These are phyloP conservation scores for Physella acuta DNA, from an alignment of 1,140 invertebrate genomes.

Conservation along the genomic window DNA sequence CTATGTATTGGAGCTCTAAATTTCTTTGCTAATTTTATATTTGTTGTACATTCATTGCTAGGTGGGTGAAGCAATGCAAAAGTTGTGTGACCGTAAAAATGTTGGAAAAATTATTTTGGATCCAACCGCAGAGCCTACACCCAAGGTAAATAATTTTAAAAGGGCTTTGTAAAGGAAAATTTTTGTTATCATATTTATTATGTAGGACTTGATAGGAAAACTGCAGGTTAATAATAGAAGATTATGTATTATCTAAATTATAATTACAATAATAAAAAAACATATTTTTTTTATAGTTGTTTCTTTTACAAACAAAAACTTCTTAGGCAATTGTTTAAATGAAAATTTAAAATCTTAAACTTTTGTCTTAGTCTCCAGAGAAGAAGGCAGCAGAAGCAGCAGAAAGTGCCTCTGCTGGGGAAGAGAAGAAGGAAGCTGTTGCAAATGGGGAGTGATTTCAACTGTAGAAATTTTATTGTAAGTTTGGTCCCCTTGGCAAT, in stretches of 20 bases:
- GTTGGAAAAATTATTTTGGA: constrained; percentile 85
- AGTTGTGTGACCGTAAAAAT: constrained; percentile 88
- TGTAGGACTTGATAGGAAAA: neutral
- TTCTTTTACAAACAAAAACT: neutral
- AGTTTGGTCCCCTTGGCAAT: too few relatives aligned
- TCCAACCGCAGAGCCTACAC: constrained; percentile 62
- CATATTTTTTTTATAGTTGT: neutral
- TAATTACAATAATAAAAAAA: neutral
- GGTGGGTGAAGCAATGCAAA: constrained; percentile 86
- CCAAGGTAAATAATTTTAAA: constrained; percentile 35
- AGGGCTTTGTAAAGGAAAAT: neutral
- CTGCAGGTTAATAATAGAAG: neutral
- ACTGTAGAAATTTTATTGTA: neutral
- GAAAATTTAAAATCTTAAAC: too few relatives aligned
- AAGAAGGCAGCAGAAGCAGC: constrained; percentile 13
- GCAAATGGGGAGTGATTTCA: constrained; percentile 13
- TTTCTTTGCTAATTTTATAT: too few relatives aligned
- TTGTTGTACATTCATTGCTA: too few relatives aligned
- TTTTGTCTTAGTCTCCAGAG: constrained; percentile 21
- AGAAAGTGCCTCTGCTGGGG: constrained; percentile 3
- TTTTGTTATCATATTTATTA: neutral
- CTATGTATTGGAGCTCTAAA: too few relatives aligned
- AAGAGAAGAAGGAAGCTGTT: constrained; percentile 9
- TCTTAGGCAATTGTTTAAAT: too few relatives aligned
- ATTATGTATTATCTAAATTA: neutral